A percentile compares a stretch with the other conserved stretches of the same genome.
phyloP scores from a whole-genome alignment of 2,888 invertebrate genomes.

The Trachelus stipa region DNA sequence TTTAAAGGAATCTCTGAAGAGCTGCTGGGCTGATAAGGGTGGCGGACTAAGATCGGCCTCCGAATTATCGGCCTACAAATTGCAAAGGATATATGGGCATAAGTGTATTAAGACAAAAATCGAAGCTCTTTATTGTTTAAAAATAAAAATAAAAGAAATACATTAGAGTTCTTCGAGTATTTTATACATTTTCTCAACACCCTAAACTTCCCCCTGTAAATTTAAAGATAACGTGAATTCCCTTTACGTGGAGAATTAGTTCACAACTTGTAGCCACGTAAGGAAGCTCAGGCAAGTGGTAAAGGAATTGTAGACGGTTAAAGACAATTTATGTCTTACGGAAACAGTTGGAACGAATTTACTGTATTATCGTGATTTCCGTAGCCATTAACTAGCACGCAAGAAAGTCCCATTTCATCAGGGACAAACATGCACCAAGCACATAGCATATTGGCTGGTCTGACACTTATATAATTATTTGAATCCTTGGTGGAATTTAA shows the following conservation, averaged over 20 bases:
- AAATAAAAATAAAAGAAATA: neutral
- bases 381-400: neutral
- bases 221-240: neutral
- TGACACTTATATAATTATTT: neutral
- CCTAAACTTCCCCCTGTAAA: neutral
- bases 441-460: neutral
- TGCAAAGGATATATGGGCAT: neutral
- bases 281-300: neutral
- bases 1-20: neutral
- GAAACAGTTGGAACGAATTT: neutral
- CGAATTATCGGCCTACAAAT: neutral
- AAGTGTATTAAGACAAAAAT: neutral
- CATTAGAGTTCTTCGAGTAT: neutral
- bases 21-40: neutral
- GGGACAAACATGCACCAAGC: neutral
- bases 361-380: neutral
- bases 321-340: slow-evolving; percentile 5
- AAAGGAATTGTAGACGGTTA: neutral
- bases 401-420: neutral
- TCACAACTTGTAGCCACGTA: neutral
- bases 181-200: neutral
- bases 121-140: neutral
- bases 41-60: neutral
- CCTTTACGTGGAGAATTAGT: neutral
- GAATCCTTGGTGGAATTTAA: neutral